These are phyloP conservation scores for Sitophilus oryzae DNA, from an alignment of 1,140 invertebrate species.

Conservation along the genomic window DNA sequence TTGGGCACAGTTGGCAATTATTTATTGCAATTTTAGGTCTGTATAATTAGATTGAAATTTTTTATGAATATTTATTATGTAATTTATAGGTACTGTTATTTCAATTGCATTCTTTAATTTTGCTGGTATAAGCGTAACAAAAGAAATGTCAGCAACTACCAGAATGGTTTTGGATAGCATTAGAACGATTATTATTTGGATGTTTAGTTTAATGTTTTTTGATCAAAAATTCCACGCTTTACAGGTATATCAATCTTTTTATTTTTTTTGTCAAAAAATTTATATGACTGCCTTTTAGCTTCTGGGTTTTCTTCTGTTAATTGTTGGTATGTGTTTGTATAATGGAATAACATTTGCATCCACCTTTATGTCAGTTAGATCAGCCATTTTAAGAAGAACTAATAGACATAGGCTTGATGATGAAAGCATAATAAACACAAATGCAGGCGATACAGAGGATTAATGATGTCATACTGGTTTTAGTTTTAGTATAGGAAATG, in stretches of 20 bases:
- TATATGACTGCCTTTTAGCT: slow-evolving; percentile 30
- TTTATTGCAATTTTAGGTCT: slow-evolving; percentile 62
- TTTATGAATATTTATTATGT: neutral
- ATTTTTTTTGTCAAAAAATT: neutral
- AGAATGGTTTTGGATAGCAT: slow-evolving; percentile 89
- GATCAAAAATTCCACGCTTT: slow-evolving; percentile 78
- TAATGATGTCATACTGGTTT: too few species aligned
- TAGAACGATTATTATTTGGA: slow-evolving; percentile 86
- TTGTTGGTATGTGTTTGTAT: slow-evolving; percentile 38
- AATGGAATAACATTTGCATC: slow-evolving; percentile 32
- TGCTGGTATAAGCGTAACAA: slow-evolving; percentile 91
- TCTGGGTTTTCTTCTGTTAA: slow-evolving; percentile 32
- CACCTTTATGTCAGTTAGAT: slow-evolving; percentile 17
- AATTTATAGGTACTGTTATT: slow-evolving; percentile 67
- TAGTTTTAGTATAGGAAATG: too few species aligned
- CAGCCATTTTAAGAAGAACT: slow-evolving; percentile 12
- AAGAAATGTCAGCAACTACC: slow-evolving; percentile 87
- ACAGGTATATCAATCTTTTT: slow-evolving; percentile 66
- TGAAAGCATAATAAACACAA: slow-evolving; percentile 15
- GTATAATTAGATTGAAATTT: slow-evolving; percentile 16
- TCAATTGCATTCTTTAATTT: slow-evolving; percentile 97
- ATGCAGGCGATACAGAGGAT: slow-evolving; percentile 15
- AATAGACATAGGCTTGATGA: slow-evolving; percentile 1
- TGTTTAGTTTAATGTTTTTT: slow-evolving; percentile 62
- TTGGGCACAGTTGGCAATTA: slow-evolving; percentile 61